These are phyloP conservation scores for Telmatochromis bifrenatus DNA, from an alignment of 2,113 vertebrate genomes.

Conservation along the genomic window DNA sequence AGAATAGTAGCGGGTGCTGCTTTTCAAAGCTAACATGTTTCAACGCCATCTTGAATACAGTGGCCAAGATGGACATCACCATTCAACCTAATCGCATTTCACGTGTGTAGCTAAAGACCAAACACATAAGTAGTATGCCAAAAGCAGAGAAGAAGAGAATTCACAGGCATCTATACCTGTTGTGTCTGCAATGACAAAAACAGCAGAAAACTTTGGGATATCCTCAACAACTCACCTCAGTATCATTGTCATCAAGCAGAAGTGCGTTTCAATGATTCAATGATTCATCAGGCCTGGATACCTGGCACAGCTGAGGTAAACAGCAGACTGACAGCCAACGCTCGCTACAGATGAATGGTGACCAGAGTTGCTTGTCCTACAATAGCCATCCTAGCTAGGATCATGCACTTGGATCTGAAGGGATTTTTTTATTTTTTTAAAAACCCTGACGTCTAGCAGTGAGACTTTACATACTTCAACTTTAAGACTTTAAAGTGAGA, in stretches of 20 bases:
- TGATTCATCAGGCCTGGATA: neutral
- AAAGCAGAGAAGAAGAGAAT: neutral
- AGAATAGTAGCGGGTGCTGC: neutral
- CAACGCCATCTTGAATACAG: neutral
- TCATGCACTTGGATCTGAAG: neutral
- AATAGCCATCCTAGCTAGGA: neutral
- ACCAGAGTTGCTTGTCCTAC: neutral
- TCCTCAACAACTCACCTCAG: neutral
- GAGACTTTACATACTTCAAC: neutral
- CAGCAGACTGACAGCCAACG: neutral
- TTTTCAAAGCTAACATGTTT: neutral
- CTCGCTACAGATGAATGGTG: neutral
- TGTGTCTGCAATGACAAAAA: neutral
- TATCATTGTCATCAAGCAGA: neutral
- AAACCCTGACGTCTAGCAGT: neutral
- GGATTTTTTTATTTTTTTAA: neutral
- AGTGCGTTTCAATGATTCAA: neutral
- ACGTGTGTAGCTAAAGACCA: neutral
- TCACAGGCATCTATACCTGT: neutral
- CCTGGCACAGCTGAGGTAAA: neutral
- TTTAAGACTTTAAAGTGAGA: neutral
- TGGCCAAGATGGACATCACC: rapidly evolving
- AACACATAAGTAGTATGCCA: neutral
- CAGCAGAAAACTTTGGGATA: neutral
- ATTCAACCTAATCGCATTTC: neutral